phyloP scores from a whole-genome alignment of 2,113 vertebrate genomes.

The Brachypodius melanocephalos region DNA sequence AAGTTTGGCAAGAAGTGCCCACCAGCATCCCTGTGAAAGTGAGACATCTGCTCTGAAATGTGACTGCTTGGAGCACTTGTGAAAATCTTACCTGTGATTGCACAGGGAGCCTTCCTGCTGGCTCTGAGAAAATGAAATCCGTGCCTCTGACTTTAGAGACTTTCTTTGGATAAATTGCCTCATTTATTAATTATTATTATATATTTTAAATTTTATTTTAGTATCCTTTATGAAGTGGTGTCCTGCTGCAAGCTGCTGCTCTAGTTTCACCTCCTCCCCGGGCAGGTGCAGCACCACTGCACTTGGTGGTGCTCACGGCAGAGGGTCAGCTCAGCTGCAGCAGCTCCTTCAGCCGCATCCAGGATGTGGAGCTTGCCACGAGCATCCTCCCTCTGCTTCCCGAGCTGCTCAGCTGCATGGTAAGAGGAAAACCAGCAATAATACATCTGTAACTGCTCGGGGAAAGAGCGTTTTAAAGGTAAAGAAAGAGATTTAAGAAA shows the following conservation, averaged over 20 bases:
- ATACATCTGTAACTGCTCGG: neutral
- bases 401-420: neutral
- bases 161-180: neutral
- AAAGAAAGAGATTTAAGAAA: slow-evolving; percentile 43
- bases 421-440: neutral
- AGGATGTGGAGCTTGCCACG: neutral
- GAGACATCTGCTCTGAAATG: neutral
- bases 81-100: neutral
- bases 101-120: neutral
- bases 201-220: neutral
- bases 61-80: neutral
- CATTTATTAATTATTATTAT: neutral
- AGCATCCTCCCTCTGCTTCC: neutral
- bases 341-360: neutral
- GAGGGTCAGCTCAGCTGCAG: neutral
- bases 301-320: neutral
- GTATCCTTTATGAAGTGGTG: neutral
- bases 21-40: fast-evolving
- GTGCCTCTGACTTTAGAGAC: neutral
- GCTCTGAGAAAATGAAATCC: neutral
- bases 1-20: neutral
- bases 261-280: fast-evolving
- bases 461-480: slow-evolving; percentile 4
- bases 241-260: neutral
- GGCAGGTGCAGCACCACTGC: neutral